Percentiles rank a stretch among this genome's conserved stretches.
Evolutionary conservation across 2,888 invertebrate genomes (phyloP).

Genomic region (Melinaea menophilus): DNA sequence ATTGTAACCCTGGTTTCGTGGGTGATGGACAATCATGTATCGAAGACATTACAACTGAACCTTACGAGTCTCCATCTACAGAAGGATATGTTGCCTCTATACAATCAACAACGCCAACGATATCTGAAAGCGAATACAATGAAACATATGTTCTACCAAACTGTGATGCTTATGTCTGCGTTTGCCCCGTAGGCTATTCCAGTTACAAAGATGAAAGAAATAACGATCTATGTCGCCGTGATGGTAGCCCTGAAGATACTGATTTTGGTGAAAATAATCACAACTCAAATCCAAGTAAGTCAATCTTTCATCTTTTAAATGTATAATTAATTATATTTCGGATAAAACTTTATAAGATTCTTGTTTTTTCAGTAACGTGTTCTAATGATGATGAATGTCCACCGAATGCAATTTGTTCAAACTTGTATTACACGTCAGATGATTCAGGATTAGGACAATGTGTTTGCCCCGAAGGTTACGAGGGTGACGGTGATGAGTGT

Average conservation of each 20-base stretch:
- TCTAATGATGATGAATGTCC: conserved; percentile 88
- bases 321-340: not conserved
- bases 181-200: conserved; percentile 59
- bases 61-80: conserved; percentile 25
- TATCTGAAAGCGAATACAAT: conserved; percentile 57
- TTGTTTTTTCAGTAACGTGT: conserved; percentile 81
- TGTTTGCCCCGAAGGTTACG: conserved; percentile 88
- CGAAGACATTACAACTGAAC: conserved; percentile 34
- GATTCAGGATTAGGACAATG: conserved; percentile 71
- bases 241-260: conserved; percentile 34
- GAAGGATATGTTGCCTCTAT: conserved; percentile 24
- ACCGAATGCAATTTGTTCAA: conserved; percentile 87
- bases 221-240: conserved; percentile 56
- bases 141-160: conserved; percentile 56
- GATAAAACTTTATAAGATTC: conserved; percentile 4
- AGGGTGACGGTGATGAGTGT: conserved; percentile 90
- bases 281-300: conserved; percentile 49
- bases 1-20: conserved; percentile 81
- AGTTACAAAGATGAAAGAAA: conserved; percentile 51
- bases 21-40: conserved; percentile 81
- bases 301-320: not conserved
- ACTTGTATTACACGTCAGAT: conserved; percentile 59
- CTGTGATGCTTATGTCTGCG: conserved; percentile 51
- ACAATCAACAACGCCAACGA: conserved; percentile 31
- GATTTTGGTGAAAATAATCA: conserved; percentile 32